Evolutionary conservation across 2,888 invertebrate genomes (phyloP).

Genomic region (Papilio demoleus): DNA sequence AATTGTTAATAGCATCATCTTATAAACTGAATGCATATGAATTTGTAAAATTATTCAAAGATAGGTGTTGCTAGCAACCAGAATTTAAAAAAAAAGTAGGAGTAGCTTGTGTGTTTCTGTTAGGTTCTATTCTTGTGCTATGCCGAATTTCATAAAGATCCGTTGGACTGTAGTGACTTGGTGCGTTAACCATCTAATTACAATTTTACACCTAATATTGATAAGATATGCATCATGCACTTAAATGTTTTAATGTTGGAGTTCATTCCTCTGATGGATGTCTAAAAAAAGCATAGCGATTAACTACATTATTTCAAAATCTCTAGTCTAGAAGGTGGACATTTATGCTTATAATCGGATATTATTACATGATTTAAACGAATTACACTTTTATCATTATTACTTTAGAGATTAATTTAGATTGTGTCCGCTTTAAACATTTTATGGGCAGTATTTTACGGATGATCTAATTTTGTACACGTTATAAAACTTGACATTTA

Average conservation of each 20-base stretch:
- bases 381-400: slow-evolving; percentile 28
- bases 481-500: slow-evolving; percentile 20
- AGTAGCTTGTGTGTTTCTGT: no score
- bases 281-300: neutral
- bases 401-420: slow-evolving; percentile 20
- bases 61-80: no score
- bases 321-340: slow-evolving; percentile 22
- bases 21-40: no score
- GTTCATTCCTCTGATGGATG: slow-evolving; percentile 1
- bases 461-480: slow-evolving; percentile 33
- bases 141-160: no score
- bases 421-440: slow-evolving; percentile 22
- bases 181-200: no score
- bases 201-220: no score
- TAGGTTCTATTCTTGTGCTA: no score
- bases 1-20: neutral
- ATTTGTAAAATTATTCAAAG: no score
- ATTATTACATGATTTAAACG: slow-evolving; percentile 23
- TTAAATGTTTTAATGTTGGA: neutral
- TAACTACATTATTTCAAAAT: neutral
- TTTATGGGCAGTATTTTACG: slow-evolving; percentile 28
- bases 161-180: no score
- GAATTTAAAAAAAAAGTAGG: no score
- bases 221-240: neutral
- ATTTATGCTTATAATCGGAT: slow-evolving; percentile 25